Conservation (phyloP, 2,888 invertebrate genomes). For the Acronicta psi region DNA sequence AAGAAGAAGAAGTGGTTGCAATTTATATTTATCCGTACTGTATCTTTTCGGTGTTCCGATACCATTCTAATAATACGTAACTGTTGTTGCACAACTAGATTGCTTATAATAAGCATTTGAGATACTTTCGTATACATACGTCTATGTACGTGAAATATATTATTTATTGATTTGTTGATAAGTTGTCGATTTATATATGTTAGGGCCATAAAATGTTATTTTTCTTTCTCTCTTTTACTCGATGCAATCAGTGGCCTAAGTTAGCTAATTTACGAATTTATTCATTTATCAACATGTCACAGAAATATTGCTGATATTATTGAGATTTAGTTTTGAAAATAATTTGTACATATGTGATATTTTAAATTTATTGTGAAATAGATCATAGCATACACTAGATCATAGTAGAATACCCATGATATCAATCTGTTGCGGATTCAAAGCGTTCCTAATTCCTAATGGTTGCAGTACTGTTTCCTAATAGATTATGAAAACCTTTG, state of each 20-base stretch:
- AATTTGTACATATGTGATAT: slow-evolving; percentile 89
- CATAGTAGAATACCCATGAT: slow-evolving; percentile 77
- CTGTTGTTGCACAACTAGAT: slow-evolving; percentile 28
- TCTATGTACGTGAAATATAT: slow-evolving; percentile 4
- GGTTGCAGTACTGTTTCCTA: slow-evolving; percentile 60
- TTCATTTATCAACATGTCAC: slow-evolving; percentile 66
- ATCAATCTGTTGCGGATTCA: slow-evolving; percentile 71
- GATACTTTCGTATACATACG: background rate
- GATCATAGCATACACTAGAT: slow-evolving; percentile 74
- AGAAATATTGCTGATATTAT: slow-evolving; percentile 78
- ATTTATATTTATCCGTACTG: background rate
- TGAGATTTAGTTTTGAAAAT: slow-evolving; percentile 78
- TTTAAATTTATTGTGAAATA: slow-evolving; percentile 86
- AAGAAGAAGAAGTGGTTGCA: slow-evolving; percentile 6
- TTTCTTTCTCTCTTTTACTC: slow-evolving; percentile 22
- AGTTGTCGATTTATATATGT: slow-evolving; percentile 31
- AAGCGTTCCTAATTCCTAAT: slow-evolving; percentile 64
- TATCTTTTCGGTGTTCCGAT: too few species aligned
- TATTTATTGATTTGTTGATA: slow-evolving; percentile 55
- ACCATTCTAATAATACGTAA: slow-evolving; percentile 7
- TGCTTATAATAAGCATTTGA: slow-evolving; percentile 8
- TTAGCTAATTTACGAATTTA: slow-evolving; percentile 61
- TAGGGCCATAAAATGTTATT: slow-evolving; percentile 43
- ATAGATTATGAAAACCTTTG: slow-evolving; percentile 63
- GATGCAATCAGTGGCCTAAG: slow-evolving; percentile 52